A percentile compares a stretch with the other conserved stretches of the same genome.
Evolutionary conservation across 2,113 vertebrate genomes (phyloP).

Genomic region (Cynoglossus semilaevis): DNA sequence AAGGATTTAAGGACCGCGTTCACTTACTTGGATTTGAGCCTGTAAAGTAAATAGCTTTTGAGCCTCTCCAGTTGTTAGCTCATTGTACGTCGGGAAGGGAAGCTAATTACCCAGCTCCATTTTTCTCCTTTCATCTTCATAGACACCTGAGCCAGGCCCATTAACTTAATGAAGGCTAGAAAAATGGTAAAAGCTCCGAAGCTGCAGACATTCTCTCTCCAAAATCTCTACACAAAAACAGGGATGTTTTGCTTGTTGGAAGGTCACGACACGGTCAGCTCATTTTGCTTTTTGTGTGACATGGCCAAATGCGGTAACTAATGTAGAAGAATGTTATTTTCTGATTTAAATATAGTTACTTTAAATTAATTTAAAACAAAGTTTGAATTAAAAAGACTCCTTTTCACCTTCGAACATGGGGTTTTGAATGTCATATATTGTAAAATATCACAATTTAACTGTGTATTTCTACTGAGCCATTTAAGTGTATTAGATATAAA

Average conservation of each 20-base stretch:
- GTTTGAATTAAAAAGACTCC: too few species aligned
- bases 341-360: too few species aligned
- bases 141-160: conserved; percentile 19
- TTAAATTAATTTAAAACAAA: too few species aligned
- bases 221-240: neutral
- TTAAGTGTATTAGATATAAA: too few species aligned
- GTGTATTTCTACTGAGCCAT: too few species aligned
- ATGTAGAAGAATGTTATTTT: too few species aligned
- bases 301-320: too few species aligned
- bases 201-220: neutral
- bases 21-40: neutral
- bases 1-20: neutral
- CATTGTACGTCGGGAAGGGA: neutral
- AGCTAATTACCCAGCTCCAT: conserved; percentile 18
- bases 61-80: neutral
- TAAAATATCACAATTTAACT: too few species aligned
- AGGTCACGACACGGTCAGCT: too few species aligned
- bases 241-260: neutral
- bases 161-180: conserved; percentile 12
- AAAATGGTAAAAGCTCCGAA: conserved; percentile 8
- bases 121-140: conserved; percentile 12
- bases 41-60: neutral
- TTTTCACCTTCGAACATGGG: too few species aligned
- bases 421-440: too few species aligned
- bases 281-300: too few species aligned